Base-by-base conservation (phyloP, 1,140 invertebrate species). In the Drosophila sp. region DNA sequence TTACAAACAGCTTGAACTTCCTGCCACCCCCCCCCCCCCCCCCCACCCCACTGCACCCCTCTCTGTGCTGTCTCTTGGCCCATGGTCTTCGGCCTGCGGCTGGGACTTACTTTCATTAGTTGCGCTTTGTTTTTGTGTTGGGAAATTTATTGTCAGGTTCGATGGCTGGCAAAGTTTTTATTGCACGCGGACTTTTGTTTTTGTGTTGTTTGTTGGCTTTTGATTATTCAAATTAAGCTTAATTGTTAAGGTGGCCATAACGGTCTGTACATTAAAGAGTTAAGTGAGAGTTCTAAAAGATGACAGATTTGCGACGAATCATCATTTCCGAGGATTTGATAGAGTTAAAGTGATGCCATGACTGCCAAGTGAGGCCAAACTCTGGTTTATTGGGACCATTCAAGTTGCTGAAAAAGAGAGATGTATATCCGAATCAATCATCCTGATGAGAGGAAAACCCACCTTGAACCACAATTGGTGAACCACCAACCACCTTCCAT, bases 211-310 rank as follows among this genome's bases (percentile, higher is more conserved):
- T 86, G 82, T 86, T 86, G 83, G 83, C 82, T 86, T 86, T 86
- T 86, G 82, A 86, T 86, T 86, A 86, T 86, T 82, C 82, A 86
- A 86, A 86, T 86, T 86, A 86, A 54, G 83, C 79, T 79, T 86
- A 86, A 86, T 86, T 86, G 79, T 87, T 76, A 86, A 86, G 82
- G 82, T 87, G 82, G 80, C 66, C 58, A 25, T 50, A 50, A 50
- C 23, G 44, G 7, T 50, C 44, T 8, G 4, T 50, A 1, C 8
- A 3, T 50, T 50, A 50, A 50, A 50, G 44, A 27, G 23, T 50
- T 50, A 0, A 11, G 10, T 0, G 3, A 38, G 35, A 6, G 17
- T 27, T 8, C 27, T 50, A 50, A 25, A 27, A 50, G 1, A 10
- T 7, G 8, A 50, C 25, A 27, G 44, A 50, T 27, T 50, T 50